Evolutionary conservation across 2,888 invertebrate genomes (phyloP), one percentile per base, ranked within the genome.

Genomic region (Synergus umbraculus): DNA sequence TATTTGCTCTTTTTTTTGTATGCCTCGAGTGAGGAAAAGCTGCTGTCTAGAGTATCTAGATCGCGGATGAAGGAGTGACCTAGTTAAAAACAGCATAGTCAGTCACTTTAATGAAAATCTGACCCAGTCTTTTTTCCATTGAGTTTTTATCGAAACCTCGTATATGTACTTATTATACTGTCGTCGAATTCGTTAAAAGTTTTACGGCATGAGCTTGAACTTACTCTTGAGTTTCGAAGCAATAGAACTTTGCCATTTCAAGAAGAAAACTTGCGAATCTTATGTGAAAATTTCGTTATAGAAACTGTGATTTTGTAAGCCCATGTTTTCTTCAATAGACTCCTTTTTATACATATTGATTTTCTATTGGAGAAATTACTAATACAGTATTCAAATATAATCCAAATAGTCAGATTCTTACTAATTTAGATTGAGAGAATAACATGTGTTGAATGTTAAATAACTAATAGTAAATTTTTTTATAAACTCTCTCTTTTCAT

Each of bases 21-120:
- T 43, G 41, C 1, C n/a, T 65, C 18, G 41, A n/a, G 65, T 41
- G 65, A 65, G 10, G 41, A 65, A 41, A 65, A 13, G 41, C n/a
- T 65, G 44, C 15, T 43, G 44, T 22, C 41, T 1, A 18, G 18
- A 44, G 44, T 44, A 15, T 66, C 1, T 43, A 13, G 66, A 43
- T n/a, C 18, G 43, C 9, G 22, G 22, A 43, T 67, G 9, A 66
- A 44, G 18, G 41, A 67, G 66, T 67, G 66, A 67, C 44, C 66
- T n/a, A 44, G 10, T 67, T 67, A 10, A 67, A 43, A 67, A 65
- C 37, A 41, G 66, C 44, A 67, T 22, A 67, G 44, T 22, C 43
- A 67, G 44, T 67, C 66, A 44, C 66, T 44, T 67, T 67, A 22
- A 67, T 67, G 67, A 67, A 67, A 67, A 67, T 67, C 67, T 18